Evolutionary conservation across 1,140 invertebrate species (phyloP), one percentile per base, ranked within the genome.

Genomic region (Drosophila sulfurigaster): DNA sequence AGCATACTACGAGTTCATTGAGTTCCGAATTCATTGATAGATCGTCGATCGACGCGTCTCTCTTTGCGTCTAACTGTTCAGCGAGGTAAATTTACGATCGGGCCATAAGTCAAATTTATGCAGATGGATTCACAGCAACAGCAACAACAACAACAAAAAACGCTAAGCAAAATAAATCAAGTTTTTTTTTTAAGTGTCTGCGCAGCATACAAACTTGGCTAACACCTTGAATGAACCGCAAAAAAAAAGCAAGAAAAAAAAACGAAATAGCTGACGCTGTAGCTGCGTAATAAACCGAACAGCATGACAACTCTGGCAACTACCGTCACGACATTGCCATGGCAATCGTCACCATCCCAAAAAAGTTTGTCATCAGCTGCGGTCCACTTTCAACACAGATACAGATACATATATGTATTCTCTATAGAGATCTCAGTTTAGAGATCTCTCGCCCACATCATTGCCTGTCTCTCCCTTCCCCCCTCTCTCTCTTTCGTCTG

Each of bases 11-110:
- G 60, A 85, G 74, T 85, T 86, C 81, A 86, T 82, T 79, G 79
- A 82, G 81, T 72, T 80, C 54, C 80, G 63, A 69, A 83, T 87
- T 87, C 83, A 87, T 87, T 87, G 83, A 87, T 87, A 79, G 83
- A 87, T 87, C 80, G 81, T 62, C 28, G 16, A 25, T 25, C 32
- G 45, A 32, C 38, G 30, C 35, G 30, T 43, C 41, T 43, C 41
- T 43, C 35, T 38, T 8, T 38, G 6, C 41, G 56, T 32, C 49
- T 78, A 79, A 79, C 77, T 75, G 77, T 79, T 66, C 52, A 25
- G 60, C 52, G 7, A 69, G 35, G n/a, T 5, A 65, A 78, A 75
- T 76, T 82, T 64, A 82, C 43, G 67, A 70, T 63, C 67, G 58
- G 58, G 16, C 46, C 59, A 70, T 75, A 70, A 75, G 59, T 75